phyloP scores from a whole-genome alignment of 1,140 invertebrate genomes.

The Drosophila leontia region DNA sequence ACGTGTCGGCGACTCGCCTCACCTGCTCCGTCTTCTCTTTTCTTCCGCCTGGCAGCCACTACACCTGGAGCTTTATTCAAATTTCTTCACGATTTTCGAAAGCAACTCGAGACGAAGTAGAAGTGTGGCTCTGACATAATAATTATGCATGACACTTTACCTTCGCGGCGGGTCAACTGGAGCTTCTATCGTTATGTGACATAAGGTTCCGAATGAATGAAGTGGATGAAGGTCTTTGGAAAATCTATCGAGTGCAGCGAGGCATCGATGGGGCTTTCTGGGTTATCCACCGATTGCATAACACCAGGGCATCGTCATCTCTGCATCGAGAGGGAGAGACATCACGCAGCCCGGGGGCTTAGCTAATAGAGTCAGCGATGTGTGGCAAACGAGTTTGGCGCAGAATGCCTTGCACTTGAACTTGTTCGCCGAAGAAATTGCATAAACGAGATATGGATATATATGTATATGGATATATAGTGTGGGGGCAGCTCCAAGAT shows the following conservation, averaged over 20 bases:
- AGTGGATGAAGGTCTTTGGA: constrained; percentile 22
- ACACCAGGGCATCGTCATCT: constrained; percentile 30
- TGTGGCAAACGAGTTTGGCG: constrained; percentile 68
- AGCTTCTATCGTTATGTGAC: constrained; percentile 56
- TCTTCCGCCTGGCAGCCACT: constrained; percentile 16
- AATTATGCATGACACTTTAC: constrained; percentile 76
- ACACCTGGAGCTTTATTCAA: constrained; percentile 32
- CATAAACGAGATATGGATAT: constrained; percentile 55
- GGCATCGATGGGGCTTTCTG: constrained; percentile 63
- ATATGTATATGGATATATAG: neutral
- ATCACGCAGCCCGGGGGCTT: constrained; percentile 40
- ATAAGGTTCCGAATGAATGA: constrained; percentile 54
- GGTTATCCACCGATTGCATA: constrained; percentile 59
- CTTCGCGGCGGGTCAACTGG: constrained; percentile 59
- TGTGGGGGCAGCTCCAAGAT: neutral
- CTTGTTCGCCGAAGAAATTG: constrained; percentile 69
- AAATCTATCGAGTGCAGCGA: constrained; percentile 49
- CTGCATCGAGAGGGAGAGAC: constrained; percentile 12
- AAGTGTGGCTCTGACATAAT: constrained; percentile 73
- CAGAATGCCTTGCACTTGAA: constrained; percentile 75
- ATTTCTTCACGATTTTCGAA: constrained; percentile 67
- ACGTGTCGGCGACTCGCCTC: constrained; percentile 34
- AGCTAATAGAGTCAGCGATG: constrained; percentile 62
- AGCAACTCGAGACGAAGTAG: constrained; percentile 38
- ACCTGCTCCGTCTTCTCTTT: constrained; percentile 23